These are phyloP conservation scores for Heliocidaris erythrogramma DNA, from an alignment of 35 echinoderm and acorn worm species.

Conservation along the genomic window DNA sequence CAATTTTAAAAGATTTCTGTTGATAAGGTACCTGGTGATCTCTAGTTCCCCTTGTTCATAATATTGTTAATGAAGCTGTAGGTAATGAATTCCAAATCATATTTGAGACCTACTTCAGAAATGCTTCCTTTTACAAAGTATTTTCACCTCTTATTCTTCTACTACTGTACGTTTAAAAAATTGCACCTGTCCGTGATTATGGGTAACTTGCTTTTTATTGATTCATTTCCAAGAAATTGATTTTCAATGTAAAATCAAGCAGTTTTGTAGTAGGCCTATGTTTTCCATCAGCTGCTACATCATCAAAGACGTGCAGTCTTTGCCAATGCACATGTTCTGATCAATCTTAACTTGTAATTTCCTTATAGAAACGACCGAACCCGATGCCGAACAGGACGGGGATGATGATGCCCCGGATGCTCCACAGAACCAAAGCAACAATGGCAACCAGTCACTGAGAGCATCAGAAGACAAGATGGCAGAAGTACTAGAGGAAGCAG, in stretches of 20 bases:
- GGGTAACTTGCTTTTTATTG: no score
- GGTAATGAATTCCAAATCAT: no score
- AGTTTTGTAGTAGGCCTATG: background rate
- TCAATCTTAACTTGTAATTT: background rate
- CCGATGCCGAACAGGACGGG: conserved; percentile 34
- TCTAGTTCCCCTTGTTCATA: no score
- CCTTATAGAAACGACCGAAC: background rate
- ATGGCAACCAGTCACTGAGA: conserved; percentile 46
- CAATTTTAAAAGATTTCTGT: background rate
- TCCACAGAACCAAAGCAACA: conserved; percentile 59
- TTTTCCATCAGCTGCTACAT: background rate
- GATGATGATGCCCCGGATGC: conserved; percentile 14
- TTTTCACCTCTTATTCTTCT: no score
- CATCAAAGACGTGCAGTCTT: background rate
- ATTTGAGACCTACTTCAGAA: no score
- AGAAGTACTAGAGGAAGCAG: conserved; percentile 40
- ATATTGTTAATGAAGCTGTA: no score
- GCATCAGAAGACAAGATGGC: conserved; percentile 38
- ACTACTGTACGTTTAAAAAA: no score
- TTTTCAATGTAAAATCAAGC: background rate
- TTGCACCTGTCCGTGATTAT: no score
- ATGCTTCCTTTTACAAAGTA: no score
- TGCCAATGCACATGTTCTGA: no score
- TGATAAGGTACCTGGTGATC: no score
- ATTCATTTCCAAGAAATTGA: no score